These are phyloP conservation scores for Poeciliopsis paucimaculata DNA, from an alignment of 2,797 vertebrate genomes.

Conservation along the genomic window DNA sequence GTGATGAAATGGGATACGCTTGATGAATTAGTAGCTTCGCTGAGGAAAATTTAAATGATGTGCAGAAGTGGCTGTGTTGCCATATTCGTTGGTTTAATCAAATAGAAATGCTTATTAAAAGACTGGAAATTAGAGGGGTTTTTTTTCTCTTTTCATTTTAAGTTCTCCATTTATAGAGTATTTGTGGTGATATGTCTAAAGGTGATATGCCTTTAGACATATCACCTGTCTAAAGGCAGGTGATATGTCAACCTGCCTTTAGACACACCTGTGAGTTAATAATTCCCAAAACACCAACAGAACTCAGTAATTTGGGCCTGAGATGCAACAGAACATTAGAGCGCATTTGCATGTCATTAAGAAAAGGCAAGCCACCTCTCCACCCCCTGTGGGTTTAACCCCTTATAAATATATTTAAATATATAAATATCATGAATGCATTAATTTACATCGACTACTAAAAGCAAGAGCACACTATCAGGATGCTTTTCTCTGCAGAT, in stretches of 20 bases:
- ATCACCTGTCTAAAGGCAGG: neutral
- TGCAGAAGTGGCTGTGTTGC: neutral
- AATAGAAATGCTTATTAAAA: neutral
- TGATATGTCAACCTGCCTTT: constrained; percentile 11
- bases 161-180: constrained; percentile 4
- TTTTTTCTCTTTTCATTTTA: neutral
- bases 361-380: constrained; percentile 66
- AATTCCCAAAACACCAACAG: constrained; percentile 50
- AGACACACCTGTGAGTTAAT: constrained; percentile 8
- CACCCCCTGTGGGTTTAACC: constrained; percentile 76
- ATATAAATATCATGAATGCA: constrained; percentile 86
- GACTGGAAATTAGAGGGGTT: neutral
- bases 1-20: constrained; percentile 61
- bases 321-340: constrained; percentile 80
- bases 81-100: neutral
- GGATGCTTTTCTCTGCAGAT: constrained; percentile 37
- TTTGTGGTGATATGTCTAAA: constrained; percentile 2
- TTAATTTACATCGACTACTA: constrained; percentile 75
- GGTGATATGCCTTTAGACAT: constrained; percentile 14
- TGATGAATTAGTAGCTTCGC: constrained; percentile 50
- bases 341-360: constrained; percentile 85
- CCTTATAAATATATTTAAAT: constrained; percentile 87
- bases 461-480: constrained; percentile 51
- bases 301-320: constrained; percentile 69
- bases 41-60: constrained; percentile 37